Evolutionary conservation across 2,888 invertebrate genomes (phyloP).

Genomic region (Drosophila trichaetosa): DNA sequence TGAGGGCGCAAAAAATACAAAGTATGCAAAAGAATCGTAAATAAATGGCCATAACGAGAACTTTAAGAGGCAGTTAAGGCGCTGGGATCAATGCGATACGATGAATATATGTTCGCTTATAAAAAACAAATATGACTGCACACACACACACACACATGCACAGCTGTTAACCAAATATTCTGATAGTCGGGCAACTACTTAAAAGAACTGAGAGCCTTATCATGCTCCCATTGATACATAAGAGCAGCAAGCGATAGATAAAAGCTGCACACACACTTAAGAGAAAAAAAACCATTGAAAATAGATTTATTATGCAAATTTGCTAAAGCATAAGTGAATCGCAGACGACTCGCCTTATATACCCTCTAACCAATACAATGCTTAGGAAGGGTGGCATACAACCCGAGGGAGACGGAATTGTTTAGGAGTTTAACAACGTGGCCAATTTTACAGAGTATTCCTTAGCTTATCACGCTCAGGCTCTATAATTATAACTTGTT

Average conservation of each 20-base stretch:
- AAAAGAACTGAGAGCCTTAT: slow-evolving; percentile 43
- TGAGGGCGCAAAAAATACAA: slow-evolving; percentile 22
- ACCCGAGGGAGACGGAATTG: background rate
- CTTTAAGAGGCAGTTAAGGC: slow-evolving; percentile 59
- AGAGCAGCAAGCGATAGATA: slow-evolving; percentile 40
- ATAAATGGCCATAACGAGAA: slow-evolving; percentile 53
- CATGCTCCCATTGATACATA: slow-evolving; percentile 62
- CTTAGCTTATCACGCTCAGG: background rate
- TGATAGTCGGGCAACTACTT: slow-evolving; percentile 56
- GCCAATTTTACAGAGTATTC: slow-evolving; percentile 10
- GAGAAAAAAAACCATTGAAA: slow-evolving; percentile 70
- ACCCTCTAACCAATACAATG: slow-evolving; percentile 26
- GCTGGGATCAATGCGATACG: slow-evolving; percentile 45
- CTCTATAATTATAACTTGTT: slow-evolving; percentile 2
- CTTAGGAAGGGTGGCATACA: background rate
- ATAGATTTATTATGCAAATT: slow-evolving; percentile 82
- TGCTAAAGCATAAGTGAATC: slow-evolving; percentile 69
- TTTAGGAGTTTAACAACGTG: background rate
- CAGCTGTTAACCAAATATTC: slow-evolving; percentile 66
- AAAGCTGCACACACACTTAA: slow-evolving; percentile 25
- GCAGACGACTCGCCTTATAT: slow-evolving; percentile 35
- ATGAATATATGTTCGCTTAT: slow-evolving; percentile 32
- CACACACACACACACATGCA: slow-evolving; percentile 17
- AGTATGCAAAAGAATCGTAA: slow-evolving; percentile 39
- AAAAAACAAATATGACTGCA: slow-evolving; percentile 54